Conservation (phyloP, 2,888 invertebrate species). For the Pyrrhosoma nymphula region DNA sequence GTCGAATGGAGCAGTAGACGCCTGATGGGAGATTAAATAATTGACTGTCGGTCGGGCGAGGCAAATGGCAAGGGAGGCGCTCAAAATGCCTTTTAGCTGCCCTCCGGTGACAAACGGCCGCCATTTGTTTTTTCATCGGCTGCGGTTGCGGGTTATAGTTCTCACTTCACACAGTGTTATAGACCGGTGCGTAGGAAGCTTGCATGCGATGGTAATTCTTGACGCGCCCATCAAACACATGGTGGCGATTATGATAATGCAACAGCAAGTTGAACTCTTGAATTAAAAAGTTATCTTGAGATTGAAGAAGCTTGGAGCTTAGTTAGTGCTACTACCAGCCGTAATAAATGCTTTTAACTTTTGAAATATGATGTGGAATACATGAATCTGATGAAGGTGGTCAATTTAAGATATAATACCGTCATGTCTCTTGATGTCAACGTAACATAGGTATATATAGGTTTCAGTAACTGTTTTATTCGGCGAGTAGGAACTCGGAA, state of each 20-base stretch:
- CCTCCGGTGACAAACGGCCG: constrained; percentile 31
- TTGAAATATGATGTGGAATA: not conserved
- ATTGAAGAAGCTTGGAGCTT: not conserved
- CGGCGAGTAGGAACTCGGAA: not conserved
- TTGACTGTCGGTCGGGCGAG: constrained; percentile 40
- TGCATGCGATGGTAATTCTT: not conserved
- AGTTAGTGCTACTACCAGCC: not conserved
- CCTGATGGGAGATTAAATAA: constrained; percentile 48
- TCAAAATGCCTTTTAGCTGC: constrained; percentile 16
- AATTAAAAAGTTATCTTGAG: not conserved
- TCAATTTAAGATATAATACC: not conserved
- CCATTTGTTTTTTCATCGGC: constrained; percentile 54
- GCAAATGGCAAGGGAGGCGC: constrained; percentile 41
- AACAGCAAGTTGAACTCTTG: not conserved
- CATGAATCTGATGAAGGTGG: not conserved
- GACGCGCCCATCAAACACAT: constrained; percentile 20
- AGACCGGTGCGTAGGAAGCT: not conserved
- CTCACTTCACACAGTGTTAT: not conserved
- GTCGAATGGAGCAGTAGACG: constrained; percentile 44
- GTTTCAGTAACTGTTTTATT: not conserved
- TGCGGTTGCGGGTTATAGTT: constrained; percentile 18
- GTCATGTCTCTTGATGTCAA: not conserved
- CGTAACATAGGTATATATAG: not conserved
- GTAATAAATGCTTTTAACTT: not conserved
- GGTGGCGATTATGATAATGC: not conserved